Base-by-base conservation (phyloP, 2,113 vertebrate genomes). In the Myrmecobius fasciatus region DNA sequence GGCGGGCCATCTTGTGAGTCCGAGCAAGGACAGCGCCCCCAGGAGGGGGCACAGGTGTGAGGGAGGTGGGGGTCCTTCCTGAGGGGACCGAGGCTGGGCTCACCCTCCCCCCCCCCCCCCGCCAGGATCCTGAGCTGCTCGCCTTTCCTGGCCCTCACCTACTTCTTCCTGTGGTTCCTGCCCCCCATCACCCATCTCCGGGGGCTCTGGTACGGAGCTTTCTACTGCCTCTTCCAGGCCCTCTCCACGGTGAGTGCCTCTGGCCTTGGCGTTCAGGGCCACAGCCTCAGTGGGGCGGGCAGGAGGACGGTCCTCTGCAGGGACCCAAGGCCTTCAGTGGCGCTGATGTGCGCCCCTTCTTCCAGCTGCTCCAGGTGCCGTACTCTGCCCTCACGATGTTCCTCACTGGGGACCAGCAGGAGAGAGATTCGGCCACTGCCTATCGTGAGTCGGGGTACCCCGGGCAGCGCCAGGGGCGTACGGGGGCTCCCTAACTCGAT, bases 351-450 rank as follows among this genome's bases (percentile, higher is more conserved):
- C 12, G 3, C 67, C 6, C 20, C 67, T 20, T 43, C 67, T 20
- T n/a, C 3, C 92, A 99, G 99, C 99, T 99, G 95, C 99, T 99
- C 98, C 99, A 99, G 36, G 99, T 99, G 88, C 99, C 99, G 83
- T 99, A 99, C 97, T 99, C 99, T 1, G 99, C 99, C 24, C 99
- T 99, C 97, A 99, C 99, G 98, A 99, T 99, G 99, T 99, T 99
- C 96, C 99, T 99, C 97, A 99, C 99, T 96, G 98, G 98, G 1
- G 98, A 99, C 95, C 99, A 99, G 98, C 98, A 97, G 96, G 99
- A 99, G 88, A 98, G 99, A 97, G 99, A 99, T 98, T 99, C 99
- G 1, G 99, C 99, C 97, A 99, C 99, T 0, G 99, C 99, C 0
- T 99, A 99, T 98, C 97, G 99, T 99, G 98, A 99, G 98, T 98